These are phyloP conservation scores for Thermophis baileyi DNA, from an alignment of 2,113 vertebrate genomes.

Conservation along the genomic window DNA sequence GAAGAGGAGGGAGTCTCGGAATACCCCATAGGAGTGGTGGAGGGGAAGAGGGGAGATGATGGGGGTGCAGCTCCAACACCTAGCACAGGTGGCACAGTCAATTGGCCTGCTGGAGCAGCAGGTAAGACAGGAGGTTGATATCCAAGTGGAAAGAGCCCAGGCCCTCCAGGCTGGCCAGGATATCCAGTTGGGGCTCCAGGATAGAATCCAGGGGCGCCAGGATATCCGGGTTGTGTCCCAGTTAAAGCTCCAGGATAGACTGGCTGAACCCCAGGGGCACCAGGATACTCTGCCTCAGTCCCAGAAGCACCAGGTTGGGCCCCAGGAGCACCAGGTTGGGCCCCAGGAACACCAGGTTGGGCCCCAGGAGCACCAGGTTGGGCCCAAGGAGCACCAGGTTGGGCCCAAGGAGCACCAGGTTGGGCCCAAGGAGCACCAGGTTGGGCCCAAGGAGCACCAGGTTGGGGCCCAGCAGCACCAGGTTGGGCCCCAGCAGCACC, in stretches of 20 bases:
- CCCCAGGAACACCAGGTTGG: neutral
- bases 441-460: neutral
- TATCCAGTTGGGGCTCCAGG: neutral
- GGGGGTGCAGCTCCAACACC: rapidly evolving
- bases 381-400: neutral
- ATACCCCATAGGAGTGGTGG: rapidly evolving
- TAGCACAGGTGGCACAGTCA: rapidly evolving
- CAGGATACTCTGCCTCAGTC: neutral
- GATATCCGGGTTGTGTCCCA: neutral
- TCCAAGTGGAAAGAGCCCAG: neutral
- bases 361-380: neutral
- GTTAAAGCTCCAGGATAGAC: neutral
- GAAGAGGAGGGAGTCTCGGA: neutral
- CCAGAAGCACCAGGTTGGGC: neutral
- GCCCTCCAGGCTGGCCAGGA: neutral
- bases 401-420: neutral
- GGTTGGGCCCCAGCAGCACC: neutral
- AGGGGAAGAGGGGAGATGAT: neutral
- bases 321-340: neutral
- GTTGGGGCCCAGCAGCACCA: too few relatives aligned
- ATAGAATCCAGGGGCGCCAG: neutral
- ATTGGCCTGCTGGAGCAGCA: neutral
- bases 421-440: neutral
- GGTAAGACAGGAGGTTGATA: neutral
- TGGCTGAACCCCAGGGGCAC: neutral